Base-by-base conservation (phyloP, 2,113 vertebrate species). In the Scortum barcoo region DNA sequence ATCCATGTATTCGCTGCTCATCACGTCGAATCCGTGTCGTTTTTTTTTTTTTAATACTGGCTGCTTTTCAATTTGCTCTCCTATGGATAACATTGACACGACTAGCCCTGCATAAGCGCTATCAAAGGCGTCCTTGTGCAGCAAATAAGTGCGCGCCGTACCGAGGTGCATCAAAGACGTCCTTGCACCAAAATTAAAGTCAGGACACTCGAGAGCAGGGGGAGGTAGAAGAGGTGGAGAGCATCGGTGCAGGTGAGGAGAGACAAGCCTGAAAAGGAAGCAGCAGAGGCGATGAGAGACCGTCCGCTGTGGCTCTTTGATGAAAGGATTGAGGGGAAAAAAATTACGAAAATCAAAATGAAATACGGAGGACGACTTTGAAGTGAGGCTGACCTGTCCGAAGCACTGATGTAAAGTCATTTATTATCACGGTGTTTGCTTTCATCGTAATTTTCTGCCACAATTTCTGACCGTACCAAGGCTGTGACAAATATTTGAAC, bases 41-140 rank as follows among this genome's bases (percentile, higher is more conserved):
- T n/a, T n/a, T n/a, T n/a, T n/a, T 71, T 58, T 48, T 16, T 53
- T 76, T 42, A 69, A 48, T 71, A 28, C 20, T 1, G 24, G 2
- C 16, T 60, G 5, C 1, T 30, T 75, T 85, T 76, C 26, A 48
- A 24, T 78, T 74, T 68, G 28, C 54, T 50, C 33, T 1, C 44
- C 40, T 54, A 6, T n/a, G 61, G 53, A 76, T 22, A 80, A 61
- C 51, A 67, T 54, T 44, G 56, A 76, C n/a, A 12, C 36, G 22
- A 71, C 70, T 26, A 40, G 56, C 24, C 60, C 12, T 13, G 30
- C 33, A 76, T 24, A 30, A 60, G 44, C 44, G 24, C 26, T 44
- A 66, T 65, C 57, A 38, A 68, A 73, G 57, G 60, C 14, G 85
- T 77, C 76, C 76, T 89, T 81, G 65, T 71, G n/a, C n/a, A 56